Percentiles rank a stretch among this genome's conserved stretches.
Evolutionary conservation across 2,797 vertebrate species (phyloP).

Genomic region (Arnoldichthys spilopterus): DNA sequence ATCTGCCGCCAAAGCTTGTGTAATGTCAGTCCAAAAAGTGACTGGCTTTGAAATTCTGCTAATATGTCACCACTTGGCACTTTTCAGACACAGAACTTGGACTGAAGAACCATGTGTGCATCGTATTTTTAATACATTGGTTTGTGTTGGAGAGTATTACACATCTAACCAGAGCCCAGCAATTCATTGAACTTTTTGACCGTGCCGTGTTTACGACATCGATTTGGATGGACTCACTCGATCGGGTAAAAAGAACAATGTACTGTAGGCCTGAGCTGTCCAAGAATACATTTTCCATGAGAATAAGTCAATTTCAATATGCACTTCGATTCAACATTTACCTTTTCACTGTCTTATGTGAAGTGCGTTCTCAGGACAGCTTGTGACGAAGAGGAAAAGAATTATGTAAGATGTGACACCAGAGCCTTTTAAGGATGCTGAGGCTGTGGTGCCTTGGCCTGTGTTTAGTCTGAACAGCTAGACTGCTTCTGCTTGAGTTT

Average conservation of each 20-base stretch:
- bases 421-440: constrained; percentile 30
- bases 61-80: constrained; percentile 4
- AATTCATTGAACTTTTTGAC: background rate
- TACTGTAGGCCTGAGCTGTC: constrained; percentile 22
- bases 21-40: background rate
- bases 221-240: background rate
- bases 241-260: constrained; percentile 34
- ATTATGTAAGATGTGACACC: constrained; percentile 40
- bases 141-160: constrained; percentile 11
- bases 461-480: constrained; percentile 41
- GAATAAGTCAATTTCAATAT: constrained; percentile 1
- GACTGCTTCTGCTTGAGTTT: constrained; percentile 6
- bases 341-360: background rate
- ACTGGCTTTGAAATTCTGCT: background rate
- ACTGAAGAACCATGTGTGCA: background rate
- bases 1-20: background rate
- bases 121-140: background rate
- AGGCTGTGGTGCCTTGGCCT: background rate
- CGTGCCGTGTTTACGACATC: background rate
- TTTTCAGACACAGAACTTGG: background rate
- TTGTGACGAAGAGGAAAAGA: background rate
- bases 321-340: background rate
- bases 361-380: background rate
- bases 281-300: constrained; percentile 27
- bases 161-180: background rate